Evolutionary conservation across 2,797 vertebrate genomes (phyloP).

Genomic region (Sebastes itinus): DNA sequence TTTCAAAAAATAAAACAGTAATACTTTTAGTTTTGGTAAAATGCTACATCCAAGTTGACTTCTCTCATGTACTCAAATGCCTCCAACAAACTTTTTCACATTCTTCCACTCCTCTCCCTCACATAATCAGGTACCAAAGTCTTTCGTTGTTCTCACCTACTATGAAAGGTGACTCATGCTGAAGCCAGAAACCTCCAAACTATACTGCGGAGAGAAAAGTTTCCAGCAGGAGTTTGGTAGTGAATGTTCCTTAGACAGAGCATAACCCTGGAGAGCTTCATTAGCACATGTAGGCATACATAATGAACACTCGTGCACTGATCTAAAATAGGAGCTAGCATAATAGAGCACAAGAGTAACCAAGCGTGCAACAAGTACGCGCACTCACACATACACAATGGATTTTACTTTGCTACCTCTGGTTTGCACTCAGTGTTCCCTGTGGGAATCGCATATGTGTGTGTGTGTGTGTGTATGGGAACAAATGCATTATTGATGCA

Average conservation of each 20-base stretch:
- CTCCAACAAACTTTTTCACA: neutral
- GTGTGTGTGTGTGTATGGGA: slow-evolving; percentile 29
- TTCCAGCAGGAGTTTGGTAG: slow-evolving; percentile 24
- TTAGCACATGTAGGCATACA: slow-evolving; percentile 63
- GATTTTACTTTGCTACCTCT: slow-evolving; percentile 57
- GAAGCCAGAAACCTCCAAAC: neutral
- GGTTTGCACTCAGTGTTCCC: slow-evolving; percentile 56
- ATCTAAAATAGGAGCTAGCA: slow-evolving; percentile 66
- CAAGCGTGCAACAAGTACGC: slow-evolving; percentile 31
- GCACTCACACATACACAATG: slow-evolving; percentile 37
- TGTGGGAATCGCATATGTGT: slow-evolving; percentile 28
- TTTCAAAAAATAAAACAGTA: neutral
- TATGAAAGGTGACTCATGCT: neutral
- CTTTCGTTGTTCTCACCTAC: neutral
- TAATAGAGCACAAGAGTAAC: slow-evolving; percentile 48
- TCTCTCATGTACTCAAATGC: neutral
- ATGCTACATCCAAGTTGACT: neutral
- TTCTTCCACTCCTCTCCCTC: neutral
- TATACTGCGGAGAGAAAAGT: neutral
- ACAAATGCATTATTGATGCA: slow-evolving; percentile 76
- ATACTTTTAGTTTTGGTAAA: neutral
- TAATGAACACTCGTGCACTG: slow-evolving; percentile 49
- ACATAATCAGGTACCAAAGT: neutral
- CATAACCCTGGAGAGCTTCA: slow-evolving; percentile 48
- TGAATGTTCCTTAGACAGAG: slow-evolving; percentile 43